Evolutionary conservation across 2,888 invertebrate genomes (phyloP).

Genomic region (Syrista parreyssii): DNA sequence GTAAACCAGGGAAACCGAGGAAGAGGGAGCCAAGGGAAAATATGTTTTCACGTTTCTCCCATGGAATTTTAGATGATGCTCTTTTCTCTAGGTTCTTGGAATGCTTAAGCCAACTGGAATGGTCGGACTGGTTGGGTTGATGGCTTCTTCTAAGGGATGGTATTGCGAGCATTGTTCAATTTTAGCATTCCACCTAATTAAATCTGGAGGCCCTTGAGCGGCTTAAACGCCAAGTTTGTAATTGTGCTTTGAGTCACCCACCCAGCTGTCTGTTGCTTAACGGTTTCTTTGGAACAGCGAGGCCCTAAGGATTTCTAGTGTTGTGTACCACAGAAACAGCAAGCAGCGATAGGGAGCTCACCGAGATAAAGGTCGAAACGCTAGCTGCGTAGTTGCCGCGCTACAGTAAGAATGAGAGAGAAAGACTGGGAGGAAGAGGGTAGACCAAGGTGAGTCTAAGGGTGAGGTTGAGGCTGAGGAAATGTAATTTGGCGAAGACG

Average conservation of each 20-base stretch:
- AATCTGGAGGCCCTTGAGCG: conserved; percentile 33
- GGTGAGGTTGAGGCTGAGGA: conserved; percentile 7
- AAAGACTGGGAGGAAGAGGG: not conserved
- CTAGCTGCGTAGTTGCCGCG: not conserved
- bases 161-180: conserved; percentile 3
- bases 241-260: conserved; percentile 3
- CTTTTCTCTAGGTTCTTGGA: not conserved
- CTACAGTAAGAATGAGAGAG: not conserved
- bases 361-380: not conserved
- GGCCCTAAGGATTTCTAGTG: not conserved
- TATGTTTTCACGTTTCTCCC: not conserved
- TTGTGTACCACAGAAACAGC: not conserved
- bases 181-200: conserved; percentile 37
- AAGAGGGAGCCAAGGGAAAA: not conserved
- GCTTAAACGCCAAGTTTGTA: conserved; percentile 31
- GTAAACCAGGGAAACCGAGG: too few species aligned
- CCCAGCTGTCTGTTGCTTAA: conserved; percentile 12
- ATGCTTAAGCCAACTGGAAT: not conserved
- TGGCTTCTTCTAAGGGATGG: not conserved
- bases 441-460: not conserved
- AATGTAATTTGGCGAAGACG: conserved; percentile 20
- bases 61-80: not conserved
- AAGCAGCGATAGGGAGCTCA: too few species aligned
- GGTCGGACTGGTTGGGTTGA: not conserved
- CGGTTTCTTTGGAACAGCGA: conserved; percentile 14